Base-by-base conservation (phyloP, 2,113 vertebrate genomes). In the Apteryx mantelli region DNA sequence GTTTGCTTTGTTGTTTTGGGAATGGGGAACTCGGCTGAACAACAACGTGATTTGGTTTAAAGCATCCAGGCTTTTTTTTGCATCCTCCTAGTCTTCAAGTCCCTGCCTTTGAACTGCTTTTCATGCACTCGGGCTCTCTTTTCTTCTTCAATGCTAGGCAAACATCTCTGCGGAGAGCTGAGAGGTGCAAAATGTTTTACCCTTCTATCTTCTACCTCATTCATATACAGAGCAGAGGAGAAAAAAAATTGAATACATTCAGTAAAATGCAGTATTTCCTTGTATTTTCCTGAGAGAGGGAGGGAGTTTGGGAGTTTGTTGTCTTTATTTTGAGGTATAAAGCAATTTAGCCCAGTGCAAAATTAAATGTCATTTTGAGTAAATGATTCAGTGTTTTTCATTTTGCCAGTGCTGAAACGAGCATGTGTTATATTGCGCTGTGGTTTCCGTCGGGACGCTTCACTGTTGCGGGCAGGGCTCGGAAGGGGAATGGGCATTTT, bases 301-400 rank as follows among this genome's bases (percentile, higher is more conserved):
- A 32, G 1, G 11, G 36, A 52, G 14, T 60, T 48, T 68, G 19
- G 56, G 66, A 82, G 79, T 73, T 91, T 42, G 48, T 92, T 81
- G 16, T 38, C 44, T 76, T 63, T 65, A 86, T 86, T 76, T 85
- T 58, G 15, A 90, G 86, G 50, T 32, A 69, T 30, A 48, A 86
- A 70, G 42, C 71, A 22, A 82, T 77, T 48, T 52, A 86, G 19
- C 75, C 65, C 44, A 58, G 69, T 58, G 64, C 76, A 90, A 58
- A 93, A 94, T 86, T 42, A 90, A 94, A 82, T 65, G 91, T 61
- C 60, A 25, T 80, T 80, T 88, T 25, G 44, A 73, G 42, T 91
- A 88, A 82, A 63, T 4, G 40, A 60, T 71, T 32, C 42, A 53
- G 69, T 36, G 8, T 74, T 80, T 82, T 74, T 48, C 13, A 4